Base-by-base conservation (phyloP, 2,888 invertebrate genomes). In the Osedax fenrisi region DNA sequence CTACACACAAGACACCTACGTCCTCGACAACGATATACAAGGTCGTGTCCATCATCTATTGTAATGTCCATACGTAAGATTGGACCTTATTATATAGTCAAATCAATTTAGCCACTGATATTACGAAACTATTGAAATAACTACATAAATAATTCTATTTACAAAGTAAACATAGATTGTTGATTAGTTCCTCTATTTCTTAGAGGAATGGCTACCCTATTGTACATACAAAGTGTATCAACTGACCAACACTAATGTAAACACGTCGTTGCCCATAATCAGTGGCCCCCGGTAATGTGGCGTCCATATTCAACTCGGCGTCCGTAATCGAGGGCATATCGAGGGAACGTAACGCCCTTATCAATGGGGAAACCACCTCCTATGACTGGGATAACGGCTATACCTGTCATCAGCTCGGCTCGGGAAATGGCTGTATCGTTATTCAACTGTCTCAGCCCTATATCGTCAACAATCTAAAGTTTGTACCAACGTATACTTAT, bases 331-430 rank as follows among this genome's bases (percentile, higher is more conserved):
- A 98, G 86, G 98, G 98, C 75, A 97, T 98, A 5, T 89, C 89
- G 81, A 90, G 97, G 13, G 90, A 91, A 68, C 88, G 96, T 78
- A 95, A 98, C 87, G 92, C 94, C 0, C 88, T 98, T 13, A 88
- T 98, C 76, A 96, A 98, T 87, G 97, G 97, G 17, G 94, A 97
- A 85, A 92, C 89, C 74, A 89, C 90, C 81, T 90, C 92, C 86
- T 98, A 97, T 85, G 95, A 97, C 87, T 97, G 96, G 96, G 97
- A 98, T 86, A 92, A 91, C 74, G 96, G 96, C 77, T 97, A 96
- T 86, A 96, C 95, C 2, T 96, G 95, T 85, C 95, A 96, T 78
- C 95, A 95, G 86, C 81, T 84, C 73, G 84, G 84, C 27, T 83
- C 94, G 80, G 91, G 92, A 79, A 41, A 17, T 17, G 96, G 97